A percentile compares a stretch with the other conserved stretches of the same genome.
Conservation (phyloP, 2,113 vertebrate species). For the Muntiacus muntjak region DNA sequence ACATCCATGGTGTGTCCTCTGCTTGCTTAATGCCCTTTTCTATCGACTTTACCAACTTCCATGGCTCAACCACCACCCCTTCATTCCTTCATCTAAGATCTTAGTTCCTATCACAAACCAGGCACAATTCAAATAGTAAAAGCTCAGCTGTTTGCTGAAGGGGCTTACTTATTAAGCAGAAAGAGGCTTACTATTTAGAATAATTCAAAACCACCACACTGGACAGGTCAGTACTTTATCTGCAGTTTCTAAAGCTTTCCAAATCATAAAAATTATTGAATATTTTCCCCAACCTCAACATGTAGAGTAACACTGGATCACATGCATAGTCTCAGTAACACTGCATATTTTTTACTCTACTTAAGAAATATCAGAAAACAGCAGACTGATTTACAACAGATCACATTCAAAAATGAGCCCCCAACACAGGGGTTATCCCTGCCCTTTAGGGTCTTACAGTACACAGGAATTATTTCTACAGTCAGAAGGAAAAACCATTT, state of each 20-base stretch:
- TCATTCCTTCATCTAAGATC: neutral
- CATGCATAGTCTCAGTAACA: neutral
- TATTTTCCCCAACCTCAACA: neutral
- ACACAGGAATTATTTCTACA: neutral
- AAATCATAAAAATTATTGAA: neutral
- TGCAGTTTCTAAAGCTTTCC: neutral
- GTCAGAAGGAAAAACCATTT: conserved; percentile 33
- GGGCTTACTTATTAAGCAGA: neutral
- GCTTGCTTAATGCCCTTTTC: neutral
- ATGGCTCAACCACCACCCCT: neutral
- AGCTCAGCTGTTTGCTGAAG: neutral
- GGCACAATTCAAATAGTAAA: neutral
- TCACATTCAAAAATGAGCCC: neutral
- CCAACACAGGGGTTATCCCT: neutral
- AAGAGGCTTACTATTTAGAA: neutral
- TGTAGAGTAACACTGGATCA: neutral
- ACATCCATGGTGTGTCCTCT: neutral
- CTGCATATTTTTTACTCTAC: neutral
- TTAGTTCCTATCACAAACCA: neutral
- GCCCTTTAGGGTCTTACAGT: neutral
- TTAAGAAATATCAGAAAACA: conserved; percentile 17
- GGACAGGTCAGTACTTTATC: neutral
- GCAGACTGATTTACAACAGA: neutral
- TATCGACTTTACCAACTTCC: neutral
- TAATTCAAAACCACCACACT: neutral